Percentiles rank a stretch among this genome's conserved stretches.
Conservation (phyloP, 2,113 vertebrate species). For the Corythoichthys intestinalis region DNA sequence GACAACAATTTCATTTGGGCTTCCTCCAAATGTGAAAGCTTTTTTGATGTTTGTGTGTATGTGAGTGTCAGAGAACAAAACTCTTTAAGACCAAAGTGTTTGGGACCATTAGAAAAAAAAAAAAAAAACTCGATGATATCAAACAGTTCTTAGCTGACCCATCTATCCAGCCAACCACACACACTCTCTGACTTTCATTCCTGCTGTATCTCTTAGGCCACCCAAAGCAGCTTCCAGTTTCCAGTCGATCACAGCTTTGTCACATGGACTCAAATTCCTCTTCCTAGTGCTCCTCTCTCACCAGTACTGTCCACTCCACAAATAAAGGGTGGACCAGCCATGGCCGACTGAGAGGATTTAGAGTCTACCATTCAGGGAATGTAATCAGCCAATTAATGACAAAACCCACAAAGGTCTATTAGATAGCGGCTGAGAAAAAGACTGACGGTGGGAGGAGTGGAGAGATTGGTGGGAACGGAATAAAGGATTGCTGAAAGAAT, state of each 20-base stretch:
- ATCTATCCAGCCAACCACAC: constrained; percentile 2
- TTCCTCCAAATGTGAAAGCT: constrained; percentile 38
- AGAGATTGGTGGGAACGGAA: constrained; percentile 4
- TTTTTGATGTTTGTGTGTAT: constrained; percentile 19
- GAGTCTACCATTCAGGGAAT: constrained; percentile 66
- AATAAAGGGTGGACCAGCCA: constrained; percentile 54
- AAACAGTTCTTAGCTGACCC: constrained; percentile 11
- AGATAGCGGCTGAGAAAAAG: constrained; percentile 52
- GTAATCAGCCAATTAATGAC: constrained; percentile 77
- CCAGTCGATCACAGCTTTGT: constrained; percentile 53
- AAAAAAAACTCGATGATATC: constrained; percentile 20
- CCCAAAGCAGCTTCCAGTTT: constrained; percentile 45
- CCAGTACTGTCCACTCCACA: constrained; percentile 54
- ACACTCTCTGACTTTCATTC: constrained; percentile 2
- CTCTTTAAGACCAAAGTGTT: constrained; percentile 1
- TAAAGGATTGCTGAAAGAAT: constrained; percentile 25
- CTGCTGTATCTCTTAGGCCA: constrained; percentile 34
- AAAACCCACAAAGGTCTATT: constrained; percentile 67
- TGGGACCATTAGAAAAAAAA: not conserved
- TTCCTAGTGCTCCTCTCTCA: constrained; percentile 15
- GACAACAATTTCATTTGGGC: constrained; percentile 72
- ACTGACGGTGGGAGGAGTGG: not conserved
- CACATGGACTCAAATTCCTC: constrained; percentile 54
- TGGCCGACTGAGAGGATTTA: constrained; percentile 69
- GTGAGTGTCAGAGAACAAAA: constrained; percentile 11